These are phyloP conservation scores for Globodera rostochiensis DNA, from an alignment of 1,140 invertebrate species.

Conservation along the genomic window DNA sequence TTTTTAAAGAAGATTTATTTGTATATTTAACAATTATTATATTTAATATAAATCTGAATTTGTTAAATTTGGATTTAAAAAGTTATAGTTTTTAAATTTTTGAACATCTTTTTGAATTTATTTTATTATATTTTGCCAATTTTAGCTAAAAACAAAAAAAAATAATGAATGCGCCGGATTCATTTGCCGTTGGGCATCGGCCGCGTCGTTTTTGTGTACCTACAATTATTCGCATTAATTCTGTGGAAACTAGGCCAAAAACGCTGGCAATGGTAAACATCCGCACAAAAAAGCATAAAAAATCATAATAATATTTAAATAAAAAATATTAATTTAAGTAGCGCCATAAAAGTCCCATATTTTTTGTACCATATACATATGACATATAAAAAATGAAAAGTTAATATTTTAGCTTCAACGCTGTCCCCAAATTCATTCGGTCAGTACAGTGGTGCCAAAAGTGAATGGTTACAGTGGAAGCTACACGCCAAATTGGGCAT, in stretches of 20 bases:
- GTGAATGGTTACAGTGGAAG: background rate
- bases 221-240: background rate
- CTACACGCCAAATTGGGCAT: background rate
- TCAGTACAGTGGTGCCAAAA: background rate
- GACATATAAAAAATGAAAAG: background rate
- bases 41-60: no score
- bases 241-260: background rate
- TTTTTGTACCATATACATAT: background rate
- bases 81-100: no score
- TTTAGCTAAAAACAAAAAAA: background rate
- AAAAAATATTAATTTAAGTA: background rate
- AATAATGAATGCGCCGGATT: background rate
- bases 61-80: no score
- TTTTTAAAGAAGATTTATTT: no score
- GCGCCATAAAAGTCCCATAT: background rate
- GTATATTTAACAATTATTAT: no score
- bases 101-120: no score
- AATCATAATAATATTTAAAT: background rate
- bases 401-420: background rate
- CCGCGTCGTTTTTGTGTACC: background rate
- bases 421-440: background rate
- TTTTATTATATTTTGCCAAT: no score
- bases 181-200: background rate
- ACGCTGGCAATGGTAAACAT: background rate
- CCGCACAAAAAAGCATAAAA: background rate